Conservation (phyloP, 2,113 vertebrate species). For the Panurus biarmicus region DNA sequence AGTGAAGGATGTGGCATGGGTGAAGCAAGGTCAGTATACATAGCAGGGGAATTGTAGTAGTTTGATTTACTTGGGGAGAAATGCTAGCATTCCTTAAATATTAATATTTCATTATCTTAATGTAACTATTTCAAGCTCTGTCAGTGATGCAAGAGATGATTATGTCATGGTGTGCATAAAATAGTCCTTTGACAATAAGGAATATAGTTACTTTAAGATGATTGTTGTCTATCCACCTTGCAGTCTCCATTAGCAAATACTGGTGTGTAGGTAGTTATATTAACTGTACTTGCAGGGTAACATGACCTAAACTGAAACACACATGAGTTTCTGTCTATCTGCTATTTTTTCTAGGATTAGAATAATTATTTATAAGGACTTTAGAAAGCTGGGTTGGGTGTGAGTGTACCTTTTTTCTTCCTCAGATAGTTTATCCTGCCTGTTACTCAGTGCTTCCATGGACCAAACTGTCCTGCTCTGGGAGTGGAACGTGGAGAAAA, state of each 20-base stretch:
- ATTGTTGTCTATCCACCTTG: background rate
- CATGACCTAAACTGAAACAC: background rate
- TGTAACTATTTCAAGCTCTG: background rate
- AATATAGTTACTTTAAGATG: background rate
- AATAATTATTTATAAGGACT: background rate
- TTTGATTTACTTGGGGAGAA: background rate
- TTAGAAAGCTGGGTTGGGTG: background rate
- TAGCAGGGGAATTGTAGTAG: background rate
- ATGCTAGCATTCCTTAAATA: background rate
- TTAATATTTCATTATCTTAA: background rate
- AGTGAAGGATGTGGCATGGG: slow-evolving; percentile 94
- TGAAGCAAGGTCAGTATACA: slow-evolving; percentile 83
- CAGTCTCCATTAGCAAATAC: background rate
- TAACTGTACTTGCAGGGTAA: background rate
- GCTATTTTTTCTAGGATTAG: background rate
- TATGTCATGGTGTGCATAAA: background rate
- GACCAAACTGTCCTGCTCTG: slow-evolving; percentile 92
- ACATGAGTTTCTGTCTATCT: background rate
- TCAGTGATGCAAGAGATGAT: background rate
- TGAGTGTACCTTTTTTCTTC: background rate
- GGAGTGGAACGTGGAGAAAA: slow-evolving; percentile 93
- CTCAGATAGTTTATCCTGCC: slow-evolving; percentile 82
- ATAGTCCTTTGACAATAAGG: background rate
- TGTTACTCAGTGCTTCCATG: slow-evolving; percentile 90
- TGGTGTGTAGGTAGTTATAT: background rate